Evolutionary conservation across 2,888 invertebrate species (phyloP).

Genomic region (Imbricaverruca yamaguchii): DNA sequence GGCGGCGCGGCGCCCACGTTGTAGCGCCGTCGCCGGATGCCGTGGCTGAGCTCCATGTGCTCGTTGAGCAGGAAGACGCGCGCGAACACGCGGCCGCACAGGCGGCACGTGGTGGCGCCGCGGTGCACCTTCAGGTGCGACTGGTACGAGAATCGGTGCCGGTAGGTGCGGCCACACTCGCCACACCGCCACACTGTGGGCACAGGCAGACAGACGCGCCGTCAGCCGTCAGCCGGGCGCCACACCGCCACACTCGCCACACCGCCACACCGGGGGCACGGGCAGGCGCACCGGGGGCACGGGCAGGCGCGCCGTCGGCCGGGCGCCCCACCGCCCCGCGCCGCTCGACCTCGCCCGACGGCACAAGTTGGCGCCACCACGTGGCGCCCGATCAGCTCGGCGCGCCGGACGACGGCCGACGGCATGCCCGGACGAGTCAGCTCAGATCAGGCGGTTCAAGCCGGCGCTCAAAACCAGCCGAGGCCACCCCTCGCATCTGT

Average conservation of each 20-base stretch:
- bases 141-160: conserved; percentile 14
- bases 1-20: neutral
- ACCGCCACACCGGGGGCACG: neutral
- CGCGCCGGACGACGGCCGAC: too few relatives aligned
- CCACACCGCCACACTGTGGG: neutral
- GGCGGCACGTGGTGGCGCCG: conserved; percentile 17
- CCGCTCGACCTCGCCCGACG: too few relatives aligned
- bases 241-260: neutral
- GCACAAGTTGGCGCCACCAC: too few relatives aligned
- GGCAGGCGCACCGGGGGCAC: neutral
- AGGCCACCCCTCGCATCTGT: too few relatives aligned
- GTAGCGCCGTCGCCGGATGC: neutral
- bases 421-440: too few relatives aligned
- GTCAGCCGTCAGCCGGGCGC: too few relatives aligned
- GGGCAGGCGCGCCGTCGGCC: too few relatives aligned
- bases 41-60: conserved; percentile 4
- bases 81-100: conserved; percentile 10
- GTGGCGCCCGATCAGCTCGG: too few relatives aligned
- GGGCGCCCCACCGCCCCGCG: too few relatives aligned
- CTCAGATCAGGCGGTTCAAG: too few relatives aligned
- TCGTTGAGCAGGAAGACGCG: conserved; percentile 9
- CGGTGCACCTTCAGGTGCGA: conserved; percentile 17
- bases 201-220: too few relatives aligned
- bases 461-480: too few relatives aligned
- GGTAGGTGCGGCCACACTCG: neutral